Percentiles rank a stretch among this genome's conserved stretches.
Evolutionary conservation across 2,113 vertebrate species (phyloP).

Genomic region (Charadrius vociferus): DNA sequence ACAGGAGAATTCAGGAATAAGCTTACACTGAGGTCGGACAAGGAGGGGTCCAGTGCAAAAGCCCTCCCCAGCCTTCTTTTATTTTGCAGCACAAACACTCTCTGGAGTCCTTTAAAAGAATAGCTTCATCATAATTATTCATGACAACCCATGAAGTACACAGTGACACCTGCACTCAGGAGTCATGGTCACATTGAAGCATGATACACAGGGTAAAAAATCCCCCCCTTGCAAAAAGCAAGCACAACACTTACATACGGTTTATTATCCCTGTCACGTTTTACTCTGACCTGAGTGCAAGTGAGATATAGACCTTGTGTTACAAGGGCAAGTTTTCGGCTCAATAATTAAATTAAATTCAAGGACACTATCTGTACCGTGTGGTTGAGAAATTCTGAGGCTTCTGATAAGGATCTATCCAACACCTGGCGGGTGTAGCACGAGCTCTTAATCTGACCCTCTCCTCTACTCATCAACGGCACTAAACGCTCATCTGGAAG

Average conservation of each 20-base stretch:
- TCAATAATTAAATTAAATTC: not conserved
- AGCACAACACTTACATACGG: not conserved
- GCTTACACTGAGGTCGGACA: not conserved
- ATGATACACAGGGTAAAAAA: not conserved
- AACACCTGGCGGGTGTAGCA: rapidly evolving
- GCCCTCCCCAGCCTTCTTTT: not conserved
- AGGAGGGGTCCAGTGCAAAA: not conserved
- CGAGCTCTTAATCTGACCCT: not conserved
- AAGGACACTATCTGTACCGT: not conserved
- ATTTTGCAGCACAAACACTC: not conserved
- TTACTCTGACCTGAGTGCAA: not conserved
- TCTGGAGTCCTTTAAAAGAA: not conserved
- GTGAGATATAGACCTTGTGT: not conserved
- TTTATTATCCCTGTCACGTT: not conserved
- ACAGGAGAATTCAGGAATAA: not conserved
- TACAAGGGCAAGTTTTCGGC: not conserved
- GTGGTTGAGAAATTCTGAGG: not conserved
- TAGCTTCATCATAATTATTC: not conserved
- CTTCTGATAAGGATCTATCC: not conserved
- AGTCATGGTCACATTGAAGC: not conserved
- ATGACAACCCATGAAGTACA: not conserved
- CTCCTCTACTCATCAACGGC: not conserved
- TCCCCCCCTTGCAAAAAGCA: not conserved
- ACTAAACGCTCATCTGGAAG: not conserved
- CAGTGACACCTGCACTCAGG: not conserved